Percentiles rank a stretch among this genome's conserved stretches.
phyloP scores from a whole-genome alignment of 2,113 vertebrate species.

The Rhineura floridana region DNA sequence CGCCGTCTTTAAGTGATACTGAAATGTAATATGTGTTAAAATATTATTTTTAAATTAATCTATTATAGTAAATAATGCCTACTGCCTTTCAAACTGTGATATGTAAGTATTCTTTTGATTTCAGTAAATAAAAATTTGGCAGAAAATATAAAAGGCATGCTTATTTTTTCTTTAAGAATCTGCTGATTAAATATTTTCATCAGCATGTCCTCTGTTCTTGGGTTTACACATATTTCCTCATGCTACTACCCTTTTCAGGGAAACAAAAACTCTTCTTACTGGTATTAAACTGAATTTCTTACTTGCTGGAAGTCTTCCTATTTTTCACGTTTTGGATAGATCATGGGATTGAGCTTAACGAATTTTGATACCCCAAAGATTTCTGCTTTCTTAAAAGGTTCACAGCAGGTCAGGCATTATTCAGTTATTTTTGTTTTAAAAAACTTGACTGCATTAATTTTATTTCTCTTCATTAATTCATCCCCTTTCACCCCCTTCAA shows the following conservation, averaged over 20 bases:
- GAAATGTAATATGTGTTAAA: slow-evolving; percentile 48
- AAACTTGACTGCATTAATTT: slow-evolving; percentile 75
- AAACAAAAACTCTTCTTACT: slow-evolving; percentile 5
- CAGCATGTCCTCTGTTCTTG: slow-evolving; percentile 47
- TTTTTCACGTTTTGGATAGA: slow-evolving; percentile 32
- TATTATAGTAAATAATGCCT: slow-evolving; percentile 48
- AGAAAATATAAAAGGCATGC: slow-evolving; percentile 34
- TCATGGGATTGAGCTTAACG: slow-evolving; percentile 34
- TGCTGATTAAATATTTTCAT: slow-evolving; percentile 64
- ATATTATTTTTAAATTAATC: slow-evolving; percentile 55
- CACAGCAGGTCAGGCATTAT: slow-evolving; percentile 73
- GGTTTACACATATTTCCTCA: slow-evolving; percentile 43
- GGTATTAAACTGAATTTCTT: slow-evolving; percentile 15
- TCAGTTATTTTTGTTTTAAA: slow-evolving; percentile 76
- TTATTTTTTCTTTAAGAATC: slow-evolving; percentile 57
- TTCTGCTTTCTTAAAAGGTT: slow-evolving; percentile 70
- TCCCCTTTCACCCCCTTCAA: slow-evolving; percentile 62
- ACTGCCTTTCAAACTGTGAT: slow-evolving; percentile 55
- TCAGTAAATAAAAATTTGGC: slow-evolving; percentile 35
- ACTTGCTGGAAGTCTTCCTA: slow-evolving; percentile 6
- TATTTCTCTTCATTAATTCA: slow-evolving; percentile 82
- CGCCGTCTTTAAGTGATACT: slow-evolving; percentile 3
- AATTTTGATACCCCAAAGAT: slow-evolving; percentile 51
- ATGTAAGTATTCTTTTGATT: slow-evolving; percentile 48
- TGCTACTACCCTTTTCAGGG: slow-evolving; percentile 38